Evolutionary conservation across 2,888 invertebrate species (phyloP).

Genomic region (Agrochola lychnidis): DNA sequence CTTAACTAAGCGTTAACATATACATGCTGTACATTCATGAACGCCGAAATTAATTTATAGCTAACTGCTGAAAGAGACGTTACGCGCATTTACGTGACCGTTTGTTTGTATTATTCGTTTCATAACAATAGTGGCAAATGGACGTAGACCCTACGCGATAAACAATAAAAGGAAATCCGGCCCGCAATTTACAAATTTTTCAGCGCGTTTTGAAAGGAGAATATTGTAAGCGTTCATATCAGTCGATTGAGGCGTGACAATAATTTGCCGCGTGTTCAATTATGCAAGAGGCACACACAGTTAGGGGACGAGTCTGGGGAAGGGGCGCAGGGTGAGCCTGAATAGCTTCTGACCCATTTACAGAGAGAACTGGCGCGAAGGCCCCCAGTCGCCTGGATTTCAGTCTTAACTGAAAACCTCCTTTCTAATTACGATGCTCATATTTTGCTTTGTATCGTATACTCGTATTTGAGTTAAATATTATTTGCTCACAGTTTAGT

Average conservation of each 20-base stretch:
- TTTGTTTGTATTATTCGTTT: constrained; percentile 22
- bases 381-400: constrained; percentile 76
- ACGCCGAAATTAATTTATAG: constrained; percentile 40
- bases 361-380: constrained; percentile 81
- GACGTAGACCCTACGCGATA: not conserved
- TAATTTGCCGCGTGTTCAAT: constrained; percentile 89
- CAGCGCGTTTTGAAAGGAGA: constrained; percentile 68
- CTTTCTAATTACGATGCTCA: constrained; percentile 68
- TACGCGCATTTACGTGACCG: constrained; percentile 9
- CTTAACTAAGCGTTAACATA: constrained; percentile 38
- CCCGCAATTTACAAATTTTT: constrained; percentile 26
- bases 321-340: constrained; percentile 73
- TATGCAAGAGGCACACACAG: constrained; percentile 87
- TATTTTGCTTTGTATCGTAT: constrained; percentile 62
- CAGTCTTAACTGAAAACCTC: constrained; percentile 63
- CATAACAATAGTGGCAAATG: constrained; percentile 6
- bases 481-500: not conserved
- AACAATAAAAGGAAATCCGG: constrained; percentile 13
- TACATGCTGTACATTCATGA: constrained; percentile 25
- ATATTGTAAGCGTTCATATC: constrained; percentile 75
- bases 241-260: constrained; percentile 83
- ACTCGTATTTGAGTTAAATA: constrained; percentile 1
- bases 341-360: constrained; percentile 90
- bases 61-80: constrained; percentile 29
- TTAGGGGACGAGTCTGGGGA: constrained; percentile 74